These are phyloP conservation scores for Grapholita molesta DNA, from an alignment of 1,140 invertebrate species.

Conservation along the genomic window DNA sequence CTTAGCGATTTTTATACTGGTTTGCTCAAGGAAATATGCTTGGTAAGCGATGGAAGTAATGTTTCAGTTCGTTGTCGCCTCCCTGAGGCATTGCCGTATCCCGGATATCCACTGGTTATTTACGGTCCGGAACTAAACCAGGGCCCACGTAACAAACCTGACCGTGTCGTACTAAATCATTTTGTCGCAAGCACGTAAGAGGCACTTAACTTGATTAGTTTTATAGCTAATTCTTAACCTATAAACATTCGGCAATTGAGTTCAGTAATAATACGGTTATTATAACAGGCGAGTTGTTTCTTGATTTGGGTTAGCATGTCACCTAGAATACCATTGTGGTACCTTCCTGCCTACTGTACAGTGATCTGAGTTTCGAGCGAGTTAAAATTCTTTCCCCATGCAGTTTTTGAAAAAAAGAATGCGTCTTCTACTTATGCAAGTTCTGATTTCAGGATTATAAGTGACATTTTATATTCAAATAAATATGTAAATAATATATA, in stretches of 20 bases:
- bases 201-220: slow-evolving; percentile 16
- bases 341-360: too few relatives aligned
- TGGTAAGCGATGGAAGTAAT: neutral
- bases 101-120: slow-evolving; percentile 49
- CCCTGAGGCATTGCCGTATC: slow-evolving; percentile 32
- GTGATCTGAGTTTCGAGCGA: neutral
- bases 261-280: neutral
- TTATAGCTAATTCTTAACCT: slow-evolving; percentile 7
- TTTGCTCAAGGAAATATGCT: neutral
- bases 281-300: neutral
- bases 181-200: slow-evolving; percentile 5
- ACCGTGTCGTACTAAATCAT: slow-evolving; percentile 27
- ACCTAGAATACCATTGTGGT: neutral
- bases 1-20: neutral
- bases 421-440: too few relatives aligned
- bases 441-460: too few relatives aligned
- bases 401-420: too few relatives aligned
- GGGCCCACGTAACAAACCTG: slow-evolving; percentile 27
- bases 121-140: slow-evolving; percentile 32
- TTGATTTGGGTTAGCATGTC: neutral
- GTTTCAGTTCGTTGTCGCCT: slow-evolving; percentile 7
- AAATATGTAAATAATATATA: too few relatives aligned
- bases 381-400: too few relatives aligned
- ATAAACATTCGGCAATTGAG: slow-evolving; percentile 1
- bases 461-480: too few relatives aligned